A percentile compares a stretch with the other conserved stretches of the same genome.
Conservation (phyloP, 1,140 invertebrate genomes). For the Rhynchophorus ferrugineus region DNA sequence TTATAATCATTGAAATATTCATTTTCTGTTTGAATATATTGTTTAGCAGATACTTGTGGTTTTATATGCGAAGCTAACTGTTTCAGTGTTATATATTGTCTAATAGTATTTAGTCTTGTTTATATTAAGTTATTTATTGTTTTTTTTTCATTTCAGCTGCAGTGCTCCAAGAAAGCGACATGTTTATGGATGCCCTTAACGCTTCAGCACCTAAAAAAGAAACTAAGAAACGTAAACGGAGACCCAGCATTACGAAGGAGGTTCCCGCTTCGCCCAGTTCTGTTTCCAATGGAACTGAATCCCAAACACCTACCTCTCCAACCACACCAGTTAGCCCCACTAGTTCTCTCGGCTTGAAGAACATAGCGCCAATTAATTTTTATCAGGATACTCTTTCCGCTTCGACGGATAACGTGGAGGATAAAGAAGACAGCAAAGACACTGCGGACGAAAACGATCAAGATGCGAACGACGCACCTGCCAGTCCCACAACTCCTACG, state of each 20-base stretch:
- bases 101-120: no score
- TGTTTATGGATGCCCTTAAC: slow-evolving; percentile 86
- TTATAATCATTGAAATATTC: no score
- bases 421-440: slow-evolving; percentile 35
- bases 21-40: no score
- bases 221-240: slow-evolving; percentile 67
- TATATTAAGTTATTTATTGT: slow-evolving; percentile 20
- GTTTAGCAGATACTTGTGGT: no score
- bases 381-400: slow-evolving; percentile 80
- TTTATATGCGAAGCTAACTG: no score
- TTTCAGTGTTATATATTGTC: no score
- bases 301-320: slow-evolving; percentile 32
- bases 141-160: slow-evolving; percentile 52
- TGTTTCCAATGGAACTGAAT: slow-evolving; percentile 24
- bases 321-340: slow-evolving; percentile 28
- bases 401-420: slow-evolving; percentile 57
- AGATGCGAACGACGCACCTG: slow-evolving; percentile 20
- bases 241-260: slow-evolving; percentile 57
- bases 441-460: slow-evolving; percentile 36
- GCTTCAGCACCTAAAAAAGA: slow-evolving; percentile 66
- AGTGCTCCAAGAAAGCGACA: slow-evolving; percentile 78
- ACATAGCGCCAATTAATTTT: slow-evolving; percentile 64
- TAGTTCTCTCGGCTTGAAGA: slow-evolving; percentile 42
- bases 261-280: slow-evolving; percentile 40
- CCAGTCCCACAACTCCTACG: slow-evolving; percentile 25